Percentiles rank a stretch among this genome's conserved stretches.
Evolutionary conservation across 1,140 invertebrate species (phyloP).

Genomic region (honey bee (Apis mellifera)): DNA sequence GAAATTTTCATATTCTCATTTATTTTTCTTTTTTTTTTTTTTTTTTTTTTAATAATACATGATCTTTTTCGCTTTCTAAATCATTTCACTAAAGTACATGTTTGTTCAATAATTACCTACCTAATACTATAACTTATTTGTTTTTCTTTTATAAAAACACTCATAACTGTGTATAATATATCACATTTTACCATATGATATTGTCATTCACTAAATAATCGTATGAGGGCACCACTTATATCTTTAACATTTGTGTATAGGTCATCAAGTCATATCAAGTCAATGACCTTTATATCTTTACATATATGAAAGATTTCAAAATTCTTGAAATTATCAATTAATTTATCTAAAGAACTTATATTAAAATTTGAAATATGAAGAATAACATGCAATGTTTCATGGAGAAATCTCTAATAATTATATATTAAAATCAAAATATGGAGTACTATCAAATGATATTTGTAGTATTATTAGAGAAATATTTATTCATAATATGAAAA

Average conservation of each 20-base stretch:
- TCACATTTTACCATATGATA: constrained; percentile 26
- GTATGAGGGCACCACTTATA: not conserved
- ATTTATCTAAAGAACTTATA: too few relatives aligned
- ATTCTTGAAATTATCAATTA: too few relatives aligned
- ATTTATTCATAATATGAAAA: too few relatives aligned
- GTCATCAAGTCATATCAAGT: not conserved
- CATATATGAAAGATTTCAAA: too few relatives aligned
- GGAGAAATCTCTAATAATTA: too few relatives aligned
- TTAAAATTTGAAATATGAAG: too few relatives aligned
- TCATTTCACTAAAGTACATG: constrained; percentile 57
- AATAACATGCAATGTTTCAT: too few relatives aligned
- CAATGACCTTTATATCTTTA: not conserved
- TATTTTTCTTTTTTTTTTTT: not conserved
- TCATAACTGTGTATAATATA: not conserved
- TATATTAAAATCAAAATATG: too few relatives aligned
- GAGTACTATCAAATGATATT: too few relatives aligned
- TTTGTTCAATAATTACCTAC: constrained; percentile 21
- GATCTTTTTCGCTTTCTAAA: constrained; percentile 63
- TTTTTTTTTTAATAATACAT: constrained; percentile 5
- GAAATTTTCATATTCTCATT: not conserved
- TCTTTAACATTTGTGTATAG: not conserved
- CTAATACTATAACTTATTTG: constrained; percentile 25
- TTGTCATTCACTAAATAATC: not conserved
- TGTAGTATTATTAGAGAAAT: too few relatives aligned
- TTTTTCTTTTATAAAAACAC: constrained; percentile 7